phyloP scores from a whole-genome alignment of 2,113 vertebrate species.

The Raja brachyura region DNA sequence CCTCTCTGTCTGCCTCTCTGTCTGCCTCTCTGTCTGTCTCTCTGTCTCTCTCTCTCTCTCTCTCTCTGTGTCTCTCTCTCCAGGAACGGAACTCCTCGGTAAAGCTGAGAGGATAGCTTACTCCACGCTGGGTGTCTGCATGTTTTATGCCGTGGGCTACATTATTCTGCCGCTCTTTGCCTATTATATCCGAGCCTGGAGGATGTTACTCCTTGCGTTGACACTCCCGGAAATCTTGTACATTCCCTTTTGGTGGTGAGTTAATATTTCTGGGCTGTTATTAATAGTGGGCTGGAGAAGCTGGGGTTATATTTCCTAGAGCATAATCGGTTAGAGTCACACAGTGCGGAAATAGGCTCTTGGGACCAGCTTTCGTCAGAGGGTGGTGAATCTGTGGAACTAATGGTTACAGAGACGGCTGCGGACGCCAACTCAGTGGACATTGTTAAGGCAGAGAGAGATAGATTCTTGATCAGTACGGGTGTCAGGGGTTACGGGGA shows the following conservation, averaged over 20 bases:
- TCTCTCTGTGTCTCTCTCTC: background rate
- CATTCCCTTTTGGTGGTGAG: slow-evolving; percentile 81
- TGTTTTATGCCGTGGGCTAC: slow-evolving; percentile 77
- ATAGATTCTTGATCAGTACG: too few relatives aligned
- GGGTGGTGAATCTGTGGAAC: too few relatives aligned
- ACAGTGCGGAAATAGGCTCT: too few relatives aligned
- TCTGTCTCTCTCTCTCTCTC: too few relatives aligned
- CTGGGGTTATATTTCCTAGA: too few relatives aligned
- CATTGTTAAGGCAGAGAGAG: too few relatives aligned
- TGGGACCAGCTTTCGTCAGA: too few relatives aligned
- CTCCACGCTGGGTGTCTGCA: slow-evolving; percentile 72
- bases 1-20: background rate
- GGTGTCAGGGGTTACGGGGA: too few relatives aligned
- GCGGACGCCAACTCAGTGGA: too few relatives aligned
- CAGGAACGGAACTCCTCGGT: slow-evolving; percentile 80
- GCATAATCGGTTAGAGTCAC: too few relatives aligned
- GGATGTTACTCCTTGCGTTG: slow-evolving; percentile 67
- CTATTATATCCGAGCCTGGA: slow-evolving; percentile 78
- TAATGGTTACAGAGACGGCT: too few relatives aligned
- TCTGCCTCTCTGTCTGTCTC: too few relatives aligned
- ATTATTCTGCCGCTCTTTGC: slow-evolving; percentile 75
- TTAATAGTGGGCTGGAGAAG: background rate
- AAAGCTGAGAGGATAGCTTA: slow-evolving; percentile 66
- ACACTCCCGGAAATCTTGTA: slow-evolving; percentile 62
- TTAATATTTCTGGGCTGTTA: slow-evolving; percentile 41